These are phyloP conservation scores for Graphium colonna DNA, from an alignment of 2,888 invertebrate genomes.

Conservation along the genomic window DNA sequence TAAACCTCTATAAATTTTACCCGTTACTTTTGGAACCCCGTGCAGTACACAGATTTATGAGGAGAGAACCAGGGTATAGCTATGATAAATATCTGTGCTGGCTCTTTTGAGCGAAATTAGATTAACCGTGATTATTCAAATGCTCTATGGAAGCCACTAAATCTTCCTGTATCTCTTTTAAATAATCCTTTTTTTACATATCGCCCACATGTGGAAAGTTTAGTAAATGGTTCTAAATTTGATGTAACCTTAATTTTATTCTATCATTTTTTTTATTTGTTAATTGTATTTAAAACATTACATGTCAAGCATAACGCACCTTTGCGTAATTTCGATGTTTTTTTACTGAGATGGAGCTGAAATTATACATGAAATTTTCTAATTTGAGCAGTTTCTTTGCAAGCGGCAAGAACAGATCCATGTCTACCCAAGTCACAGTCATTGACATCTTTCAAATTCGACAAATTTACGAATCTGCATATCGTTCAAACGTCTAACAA, in stretches of 20 bases:
- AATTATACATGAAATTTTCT: too few relatives aligned
- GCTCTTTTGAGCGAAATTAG: conserved; percentile 40
- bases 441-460: conserved; percentile 35
- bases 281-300: too few relatives aligned
- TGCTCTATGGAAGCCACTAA: conserved; percentile 5
- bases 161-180: conserved; percentile 9
- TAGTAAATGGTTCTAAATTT: too few relatives aligned
- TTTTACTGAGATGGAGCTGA: too few relatives aligned
- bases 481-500: conserved; percentile 55
- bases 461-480: conserved; percentile 44
- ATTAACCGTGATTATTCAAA: conserved; percentile 34
- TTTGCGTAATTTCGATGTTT: too few relatives aligned
- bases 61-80: conserved; percentile 46
- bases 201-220: too few relatives aligned
- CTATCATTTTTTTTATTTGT: too few relatives aligned
- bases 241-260: too few relatives aligned
- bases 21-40: conserved; percentile 54
- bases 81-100: conserved; percentile 53
- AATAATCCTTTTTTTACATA: not conserved
- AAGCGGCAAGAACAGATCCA: conserved; percentile 6
- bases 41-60: conserved; percentile 60
- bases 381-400: not conserved
- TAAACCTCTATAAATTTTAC: conserved; percentile 63
- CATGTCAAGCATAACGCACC: too few relatives aligned
- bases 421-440: conserved; percentile 22